phyloP scores from a whole-genome alignment of 2,113 vertebrate species.

The Atherinomorus stipes region DNA sequence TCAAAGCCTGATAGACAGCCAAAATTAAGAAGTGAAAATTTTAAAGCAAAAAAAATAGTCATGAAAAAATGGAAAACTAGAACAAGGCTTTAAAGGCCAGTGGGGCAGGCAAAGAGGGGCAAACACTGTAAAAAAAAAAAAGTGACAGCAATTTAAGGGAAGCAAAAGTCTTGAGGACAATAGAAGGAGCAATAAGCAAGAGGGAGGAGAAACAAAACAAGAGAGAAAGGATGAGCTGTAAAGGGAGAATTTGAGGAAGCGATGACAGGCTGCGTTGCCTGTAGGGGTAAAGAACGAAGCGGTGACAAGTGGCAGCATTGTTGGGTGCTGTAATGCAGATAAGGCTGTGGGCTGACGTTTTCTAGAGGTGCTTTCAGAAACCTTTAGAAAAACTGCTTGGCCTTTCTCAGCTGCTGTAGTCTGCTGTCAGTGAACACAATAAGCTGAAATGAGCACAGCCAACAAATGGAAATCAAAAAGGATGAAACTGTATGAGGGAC shows the following conservation, averaged over 20 bases:
- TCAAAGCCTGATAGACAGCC: not conserved
- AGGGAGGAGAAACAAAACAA: constrained; percentile 1
- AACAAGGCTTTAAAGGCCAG: not conserved
- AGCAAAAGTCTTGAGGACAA: not conserved
- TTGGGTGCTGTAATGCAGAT: constrained; percentile 30
- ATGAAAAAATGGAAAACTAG: not conserved
- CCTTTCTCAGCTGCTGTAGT: constrained; percentile 43
- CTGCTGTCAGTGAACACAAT: constrained; percentile 47
- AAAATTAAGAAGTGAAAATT: not conserved
- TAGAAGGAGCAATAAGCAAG: not conserved
- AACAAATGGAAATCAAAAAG: constrained; percentile 12
- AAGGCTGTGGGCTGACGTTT: constrained; percentile 24
- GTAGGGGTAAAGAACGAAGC: not conserved
- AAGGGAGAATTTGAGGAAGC: not conserved
- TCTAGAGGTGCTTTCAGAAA: constrained; percentile 38
- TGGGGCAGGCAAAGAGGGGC: not conserved
- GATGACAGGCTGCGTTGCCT: constrained; percentile 30
- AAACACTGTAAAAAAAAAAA: not conserved
- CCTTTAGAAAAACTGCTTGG: constrained; percentile 37
- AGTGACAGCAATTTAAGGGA: constrained; percentile 5
- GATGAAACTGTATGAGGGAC: constrained; percentile 2
- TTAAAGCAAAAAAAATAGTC: not conserved
- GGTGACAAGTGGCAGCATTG: constrained; percentile 29
- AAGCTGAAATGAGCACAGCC: not conserved
- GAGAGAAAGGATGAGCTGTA: not conserved